Base-by-base conservation (phyloP, 2,113 vertebrate genomes). In the Colistium nudipinnis region DNA sequence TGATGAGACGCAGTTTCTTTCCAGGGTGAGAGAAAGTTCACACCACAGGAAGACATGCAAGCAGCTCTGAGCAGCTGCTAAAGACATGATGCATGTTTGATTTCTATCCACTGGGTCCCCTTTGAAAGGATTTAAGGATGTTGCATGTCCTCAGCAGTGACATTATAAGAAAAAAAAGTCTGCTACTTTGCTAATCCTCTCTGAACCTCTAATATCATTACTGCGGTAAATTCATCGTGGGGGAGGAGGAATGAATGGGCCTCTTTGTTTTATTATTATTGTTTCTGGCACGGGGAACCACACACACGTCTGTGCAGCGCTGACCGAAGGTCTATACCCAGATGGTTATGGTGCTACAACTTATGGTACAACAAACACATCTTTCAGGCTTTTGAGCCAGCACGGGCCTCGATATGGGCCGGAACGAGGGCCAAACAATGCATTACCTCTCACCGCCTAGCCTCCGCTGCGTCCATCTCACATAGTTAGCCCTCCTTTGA, bases 191-290 rank as follows among this genome's bases (percentile, higher is more conserved):
- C 78, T 89, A 85, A 91, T 90, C 87, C 83, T 87, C 76, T 76
- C 85, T 76, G 78, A 90, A 85, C 75, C 62, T 86, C 72, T 81
- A 90, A 92, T 91, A 90, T 92, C 90, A 89, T 88, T 87, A 90
- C 78, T 62, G 78, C 16, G 35, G 82, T 80, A 88, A 91, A 90
- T 90, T 87, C 83, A 90, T 91, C 88, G 89, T 79, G 70, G 80
- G 81, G 82, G 84, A 81, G 80, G 81, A 88, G 80, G 84, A 79
- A 78, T 89, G 85, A 89, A 90, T 88, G 70, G 85, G 84, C 88
- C 88, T 83, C 86, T 90, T 89, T 92, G 88, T 93, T 93, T 93
- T 92, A 93, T 92, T 89, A 85, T 82, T 93, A 92, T 93, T 94
- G 90, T 93, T 93, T 89, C 92, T 93, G 92, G 92, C 92, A 88